phyloP scores from a whole-genome alignment of 1,140 invertebrate genomes.

The Zaprionus camerounensis region DNA sequence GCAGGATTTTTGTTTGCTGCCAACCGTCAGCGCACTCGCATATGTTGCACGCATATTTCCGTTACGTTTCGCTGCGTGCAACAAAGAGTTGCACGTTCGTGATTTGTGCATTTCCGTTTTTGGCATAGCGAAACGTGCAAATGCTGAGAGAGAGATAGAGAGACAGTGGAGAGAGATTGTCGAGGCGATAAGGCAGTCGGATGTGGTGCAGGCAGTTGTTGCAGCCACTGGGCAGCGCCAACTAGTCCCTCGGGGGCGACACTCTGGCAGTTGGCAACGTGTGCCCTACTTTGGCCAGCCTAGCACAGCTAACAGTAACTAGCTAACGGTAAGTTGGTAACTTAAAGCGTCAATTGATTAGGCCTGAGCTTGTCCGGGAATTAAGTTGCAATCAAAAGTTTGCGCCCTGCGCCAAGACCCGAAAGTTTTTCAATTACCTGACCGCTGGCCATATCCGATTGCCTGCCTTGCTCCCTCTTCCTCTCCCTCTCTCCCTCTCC shows the following conservation, averaged over 20 bases:
- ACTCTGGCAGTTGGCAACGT: neutral
- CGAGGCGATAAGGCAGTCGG: constrained; percentile 1
- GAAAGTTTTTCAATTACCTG: constrained; percentile 79
- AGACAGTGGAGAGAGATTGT: neutral
- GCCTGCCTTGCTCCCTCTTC: constrained; percentile 13
- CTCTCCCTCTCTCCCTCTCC: constrained; percentile 15
- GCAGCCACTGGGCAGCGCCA: neutral
- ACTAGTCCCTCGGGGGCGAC: neutral
- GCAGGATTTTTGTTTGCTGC: constrained; percentile 42
- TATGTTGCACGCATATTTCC: constrained; percentile 74
- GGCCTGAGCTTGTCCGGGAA: constrained; percentile 25
- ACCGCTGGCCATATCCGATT: constrained; percentile 45
- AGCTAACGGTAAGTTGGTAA: neutral
- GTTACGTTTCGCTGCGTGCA: constrained; percentile 55
- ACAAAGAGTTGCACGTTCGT: constrained; percentile 56
- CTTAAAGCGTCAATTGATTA: constrained; percentile 70
- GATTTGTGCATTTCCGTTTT: constrained; percentile 78
- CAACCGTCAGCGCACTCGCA: constrained; percentile 36
- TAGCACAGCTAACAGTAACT: neutral
- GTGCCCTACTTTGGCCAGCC: constrained; percentile 12
- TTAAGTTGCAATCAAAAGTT: constrained; percentile 61
- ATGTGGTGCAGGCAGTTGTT: neutral
- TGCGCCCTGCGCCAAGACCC: constrained; percentile 32
- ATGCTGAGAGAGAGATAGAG: neutral
- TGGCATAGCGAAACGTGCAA: constrained; percentile 24